Base-by-base conservation (phyloP, 1,140 invertebrate genomes). In the Drosophila athabasca region DNA sequence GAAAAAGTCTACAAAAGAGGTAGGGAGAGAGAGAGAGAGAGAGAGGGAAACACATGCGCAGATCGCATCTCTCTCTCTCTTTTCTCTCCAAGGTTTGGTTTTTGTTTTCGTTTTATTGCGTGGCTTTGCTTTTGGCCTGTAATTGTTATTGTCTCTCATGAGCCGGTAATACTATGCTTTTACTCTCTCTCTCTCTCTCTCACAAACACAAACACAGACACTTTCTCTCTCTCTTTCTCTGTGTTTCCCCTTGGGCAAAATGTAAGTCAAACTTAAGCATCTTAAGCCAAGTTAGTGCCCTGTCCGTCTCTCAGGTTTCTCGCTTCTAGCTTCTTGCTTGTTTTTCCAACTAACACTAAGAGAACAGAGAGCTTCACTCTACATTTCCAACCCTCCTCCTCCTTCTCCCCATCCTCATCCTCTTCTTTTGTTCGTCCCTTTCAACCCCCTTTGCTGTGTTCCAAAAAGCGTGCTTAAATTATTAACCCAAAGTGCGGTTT, bases 91-190 rank as follows among this genome's bases (percentile, higher is more conserved):
- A 35, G 31, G 8, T 76, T 69, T 29, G 66, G 31, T 66, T 83
- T 70, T 83, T 79, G 79, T 61, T 83, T 77, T 76, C 65, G 43
- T 62, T 71, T 79, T 9, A 13, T 11, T 39, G 35, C 11, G 3
- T 11, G 35, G 35, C 35, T 39, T 39, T 39, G 35, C 35, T 13
- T 13, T 39, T 48, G 54, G 55, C n/a, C 22, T 60, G 68, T 60
- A 80, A 82, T 77, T 85, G 78, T 87, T 85, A 87, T 87, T 85
- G 74, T 80, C 64, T 64, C 70, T 67, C 52, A 53, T 81, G 68
- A 73, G 80, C 80, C 80, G 80, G 80, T 62, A 78, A 70, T 62
- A 50, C 65, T 19, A 53, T 54, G 39, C 29, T 44, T 13, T 54
- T 35, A 46, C 49, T 17, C 35, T 46, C 64, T 59, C 35, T 50